A percentile compares a stretch with the other conserved stretches of the same genome.
Evolutionary conservation across 2,797 vertebrate genomes (phyloP).

Genomic region (Sparidentex hasta): DNA sequence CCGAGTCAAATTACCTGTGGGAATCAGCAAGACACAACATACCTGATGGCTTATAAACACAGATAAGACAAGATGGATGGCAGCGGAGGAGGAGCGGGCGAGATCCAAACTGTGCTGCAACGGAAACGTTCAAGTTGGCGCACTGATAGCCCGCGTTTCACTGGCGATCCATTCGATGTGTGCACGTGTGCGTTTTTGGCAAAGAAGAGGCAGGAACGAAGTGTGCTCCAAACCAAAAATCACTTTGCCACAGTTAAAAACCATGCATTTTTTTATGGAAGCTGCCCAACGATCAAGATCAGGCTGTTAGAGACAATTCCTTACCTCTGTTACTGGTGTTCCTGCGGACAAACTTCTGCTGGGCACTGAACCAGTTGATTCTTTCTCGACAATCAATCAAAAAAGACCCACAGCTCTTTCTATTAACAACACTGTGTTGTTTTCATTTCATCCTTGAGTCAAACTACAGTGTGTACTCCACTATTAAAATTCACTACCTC

Average conservation of each 20-base stretch:
- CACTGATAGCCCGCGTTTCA: conserved; percentile 6
- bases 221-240: not conserved
- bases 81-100: conserved; percentile 17
- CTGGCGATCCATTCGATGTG: not conserved
- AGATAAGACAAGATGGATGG: conserved; percentile 72
- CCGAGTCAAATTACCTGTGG: conserved; percentile 74
- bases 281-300: not conserved
- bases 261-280: conserved; percentile 11
- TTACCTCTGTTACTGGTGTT: not conserved
- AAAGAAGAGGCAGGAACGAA: conserved; percentile 1
- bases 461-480: conserved; percentile 14
- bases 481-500: conserved; percentile 25
- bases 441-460: not conserved
- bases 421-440: not conserved
- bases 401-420: not conserved
- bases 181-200: conserved; percentile 10
- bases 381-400: conserved; percentile 5
- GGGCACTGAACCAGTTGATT: not conserved
- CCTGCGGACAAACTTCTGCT: not conserved
- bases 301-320: not conserved
- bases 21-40: conserved; percentile 65
- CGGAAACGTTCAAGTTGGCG: conserved; percentile 30
- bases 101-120: conserved; percentile 29
- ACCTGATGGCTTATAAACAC: conserved; percentile 69
- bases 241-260: conserved; percentile 10